Conservation (phyloP, 2,797 vertebrate genomes). For the Sciurus carolinensis region DNA sequence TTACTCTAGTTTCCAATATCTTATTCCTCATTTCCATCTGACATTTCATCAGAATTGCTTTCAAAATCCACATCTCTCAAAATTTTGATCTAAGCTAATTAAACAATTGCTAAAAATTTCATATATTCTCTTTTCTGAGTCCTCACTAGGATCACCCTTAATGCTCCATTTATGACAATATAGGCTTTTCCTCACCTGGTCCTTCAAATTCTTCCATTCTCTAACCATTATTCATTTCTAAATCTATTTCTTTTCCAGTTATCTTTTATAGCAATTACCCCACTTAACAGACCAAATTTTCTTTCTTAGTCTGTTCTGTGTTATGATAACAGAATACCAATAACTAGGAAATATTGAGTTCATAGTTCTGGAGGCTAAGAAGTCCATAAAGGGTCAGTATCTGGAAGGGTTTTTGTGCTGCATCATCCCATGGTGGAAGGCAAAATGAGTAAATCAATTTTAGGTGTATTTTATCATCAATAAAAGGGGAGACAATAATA, state of each 20-base stretch:
- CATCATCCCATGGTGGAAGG: not conserved
- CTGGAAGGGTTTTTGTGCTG: not conserved
- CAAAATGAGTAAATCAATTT: not conserved
- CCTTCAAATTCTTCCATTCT: not conserved
- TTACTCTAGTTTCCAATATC: not conserved
- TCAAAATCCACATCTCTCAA: not conserved
- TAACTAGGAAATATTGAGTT: not conserved
- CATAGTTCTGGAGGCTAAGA: not conserved
- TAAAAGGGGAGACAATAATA: not conserved
- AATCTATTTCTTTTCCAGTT: not conserved
- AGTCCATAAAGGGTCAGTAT: not conserved
- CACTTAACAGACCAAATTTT: not conserved
- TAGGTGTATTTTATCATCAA: not conserved
- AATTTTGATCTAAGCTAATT: not conserved
- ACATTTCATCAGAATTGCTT: not conserved
- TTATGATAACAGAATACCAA: not conserved
- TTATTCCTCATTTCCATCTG: not conserved
- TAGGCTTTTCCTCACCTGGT: not conserved
- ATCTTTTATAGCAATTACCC: not conserved
- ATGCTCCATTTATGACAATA: not conserved
- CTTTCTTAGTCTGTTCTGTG: not conserved
- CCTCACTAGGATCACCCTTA: not conserved
- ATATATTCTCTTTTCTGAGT: not conserved
- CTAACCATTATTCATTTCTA: not conserved
- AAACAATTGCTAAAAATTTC: not conserved